Conservation (phyloP, 64 coral and sea anemone genomes). For the Acropora tenuis region DNA sequence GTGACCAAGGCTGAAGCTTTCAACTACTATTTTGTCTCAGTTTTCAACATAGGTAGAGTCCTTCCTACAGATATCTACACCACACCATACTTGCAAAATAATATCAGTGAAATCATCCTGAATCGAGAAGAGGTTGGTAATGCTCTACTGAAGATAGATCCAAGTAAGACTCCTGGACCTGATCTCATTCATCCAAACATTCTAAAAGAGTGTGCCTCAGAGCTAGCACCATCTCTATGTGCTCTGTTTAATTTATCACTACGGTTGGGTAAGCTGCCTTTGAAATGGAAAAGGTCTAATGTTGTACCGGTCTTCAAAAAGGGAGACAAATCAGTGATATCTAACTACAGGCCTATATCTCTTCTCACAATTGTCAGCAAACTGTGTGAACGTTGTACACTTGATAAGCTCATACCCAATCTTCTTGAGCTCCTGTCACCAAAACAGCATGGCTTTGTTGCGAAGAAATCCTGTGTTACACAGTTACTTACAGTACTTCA, state of each 20-base stretch:
- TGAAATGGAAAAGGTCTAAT: too few relatives aligned
- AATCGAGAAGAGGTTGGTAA: background rate
- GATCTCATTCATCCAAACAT: background rate
- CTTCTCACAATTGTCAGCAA: slow-evolving; percentile 19
- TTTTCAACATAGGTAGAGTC: background rate
- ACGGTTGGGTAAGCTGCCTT: too few relatives aligned
- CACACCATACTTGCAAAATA: background rate
- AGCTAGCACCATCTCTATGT: too few relatives aligned
- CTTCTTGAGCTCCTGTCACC: slow-evolving; percentile 13
- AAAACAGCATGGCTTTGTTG: slow-evolving; percentile 27
- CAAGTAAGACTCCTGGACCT: background rate
- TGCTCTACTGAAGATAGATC: background rate
- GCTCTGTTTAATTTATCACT: too few relatives aligned
- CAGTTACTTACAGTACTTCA: slow-evolving; percentile 3
- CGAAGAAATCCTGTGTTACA: background rate
- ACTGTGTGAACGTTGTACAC: slow-evolving; percentile 1
- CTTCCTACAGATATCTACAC: background rate
- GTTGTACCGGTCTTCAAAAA: too few relatives aligned
- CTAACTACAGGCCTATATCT: slow-evolving; percentile 11
- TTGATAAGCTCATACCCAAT: slow-evolving; percentile 6
- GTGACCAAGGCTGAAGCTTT: background rate
- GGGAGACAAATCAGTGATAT: background rate
- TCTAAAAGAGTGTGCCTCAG: too few relatives aligned
- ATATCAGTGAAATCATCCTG: background rate
- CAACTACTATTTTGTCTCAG: background rate